Conservation (phyloP, 2,888 invertebrate species). For the Melieria crassipennis region DNA sequence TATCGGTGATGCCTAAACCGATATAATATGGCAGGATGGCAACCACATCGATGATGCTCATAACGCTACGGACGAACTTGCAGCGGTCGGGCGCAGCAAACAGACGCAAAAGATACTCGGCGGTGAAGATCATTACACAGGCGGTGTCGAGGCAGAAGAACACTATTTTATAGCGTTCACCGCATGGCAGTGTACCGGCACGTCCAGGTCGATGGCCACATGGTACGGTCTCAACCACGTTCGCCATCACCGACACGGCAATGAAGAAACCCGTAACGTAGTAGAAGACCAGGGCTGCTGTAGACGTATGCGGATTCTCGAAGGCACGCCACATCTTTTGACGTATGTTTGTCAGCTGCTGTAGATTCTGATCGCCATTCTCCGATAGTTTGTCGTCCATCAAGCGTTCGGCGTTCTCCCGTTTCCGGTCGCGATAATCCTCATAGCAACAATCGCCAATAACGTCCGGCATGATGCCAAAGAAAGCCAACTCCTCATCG, state of each 20-base stretch:
- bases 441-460: slow-evolving; percentile 99
- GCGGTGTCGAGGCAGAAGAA: slow-evolving; percentile 99
- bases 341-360: slow-evolving; percentile 86
- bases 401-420: slow-evolving; percentile 97
- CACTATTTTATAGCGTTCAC: slow-evolving; percentile 96
- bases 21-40: slow-evolving; percentile 99
- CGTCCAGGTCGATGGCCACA: slow-evolving; percentile 75
- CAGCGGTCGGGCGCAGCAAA: slow-evolving; percentile 99
- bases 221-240: slow-evolving; percentile 90
- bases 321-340: slow-evolving; percentile 99
- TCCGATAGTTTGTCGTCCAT: slow-evolving; percentile 97
- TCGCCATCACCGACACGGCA: slow-evolving; percentile 98
- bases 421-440: slow-evolving; percentile 97
- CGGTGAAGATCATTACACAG: slow-evolving; percentile 99
- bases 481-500: slow-evolving; percentile 99
- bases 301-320: slow-evolving; percentile 99
- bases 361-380: slow-evolving; percentile 89
- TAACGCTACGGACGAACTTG: slow-evolving; percentile 97
- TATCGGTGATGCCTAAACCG: slow-evolving; percentile 96
- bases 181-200: slow-evolving; percentile 91
- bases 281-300: slow-evolving; percentile 99
- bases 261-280: slow-evolving; percentile 99
- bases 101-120: slow-evolving; percentile 93
- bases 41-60: slow-evolving; percentile 99
- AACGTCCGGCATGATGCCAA: slow-evolving; percentile 95